These are phyloP conservation scores for Rhinopomastus cyanomelas DNA, from an alignment of 2,113 vertebrate species.

Conservation along the genomic window DNA sequence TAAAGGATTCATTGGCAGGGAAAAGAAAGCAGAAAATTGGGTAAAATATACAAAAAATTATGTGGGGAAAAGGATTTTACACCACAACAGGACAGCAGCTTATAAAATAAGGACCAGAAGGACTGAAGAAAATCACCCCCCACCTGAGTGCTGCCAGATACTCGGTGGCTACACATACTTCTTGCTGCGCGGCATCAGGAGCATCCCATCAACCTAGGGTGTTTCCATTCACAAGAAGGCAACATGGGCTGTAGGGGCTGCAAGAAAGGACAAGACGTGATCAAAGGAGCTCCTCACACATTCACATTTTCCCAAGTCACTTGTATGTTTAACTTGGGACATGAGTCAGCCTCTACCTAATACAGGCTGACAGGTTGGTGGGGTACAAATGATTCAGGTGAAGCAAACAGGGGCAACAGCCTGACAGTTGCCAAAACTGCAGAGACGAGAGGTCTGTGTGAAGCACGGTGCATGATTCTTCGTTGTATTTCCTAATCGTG, in stretches of 20 bases:
- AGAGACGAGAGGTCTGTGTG: accelerated
- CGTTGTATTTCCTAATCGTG: background rate
- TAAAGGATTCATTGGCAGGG: background rate
- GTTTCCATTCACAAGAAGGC: background rate
- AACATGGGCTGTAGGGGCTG: background rate
- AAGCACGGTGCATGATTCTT: background rate
- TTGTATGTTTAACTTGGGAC: background rate
- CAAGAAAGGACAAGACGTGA: background rate
- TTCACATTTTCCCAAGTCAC: background rate
- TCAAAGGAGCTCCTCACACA: background rate
- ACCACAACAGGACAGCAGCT: background rate
- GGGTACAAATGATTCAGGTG: background rate
- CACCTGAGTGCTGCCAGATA: background rate
- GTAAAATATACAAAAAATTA: background rate
- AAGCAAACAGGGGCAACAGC: background rate
- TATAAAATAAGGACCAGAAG: background rate
- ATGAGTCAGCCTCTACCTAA: background rate
- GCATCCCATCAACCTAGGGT: background rate
- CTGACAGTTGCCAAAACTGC: background rate
- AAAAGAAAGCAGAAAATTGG: background rate
- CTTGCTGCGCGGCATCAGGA: background rate
- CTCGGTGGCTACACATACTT: background rate
- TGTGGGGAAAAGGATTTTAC: accelerated
- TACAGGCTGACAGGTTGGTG: background rate
- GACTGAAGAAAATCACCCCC: background rate